Evolutionary conservation across 1,140 invertebrate species (phyloP).

Genomic region (Drosophila pallidifrons): DNA sequence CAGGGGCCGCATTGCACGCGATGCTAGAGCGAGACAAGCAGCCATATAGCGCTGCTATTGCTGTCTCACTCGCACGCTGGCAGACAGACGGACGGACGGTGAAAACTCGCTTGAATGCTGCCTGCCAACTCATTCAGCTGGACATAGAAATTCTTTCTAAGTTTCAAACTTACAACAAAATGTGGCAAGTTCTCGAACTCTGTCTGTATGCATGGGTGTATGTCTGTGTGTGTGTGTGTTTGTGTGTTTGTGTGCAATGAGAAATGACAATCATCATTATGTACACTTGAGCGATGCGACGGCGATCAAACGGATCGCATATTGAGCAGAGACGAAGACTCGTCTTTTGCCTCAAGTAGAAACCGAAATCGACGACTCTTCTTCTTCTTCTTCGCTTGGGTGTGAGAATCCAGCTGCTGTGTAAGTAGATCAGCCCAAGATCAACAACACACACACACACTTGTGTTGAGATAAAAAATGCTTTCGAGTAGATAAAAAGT

Average conservation of each 20-base stretch:
- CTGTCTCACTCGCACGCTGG: slow-evolving; percentile 4
- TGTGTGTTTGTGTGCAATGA: slow-evolving; percentile 55
- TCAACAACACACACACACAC: slow-evolving; percentile 11
- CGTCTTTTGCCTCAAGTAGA: slow-evolving; percentile 43
- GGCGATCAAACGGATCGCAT: slow-evolving; percentile 29
- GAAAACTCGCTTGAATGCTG: slow-evolving; percentile 7
- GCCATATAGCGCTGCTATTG: slow-evolving; percentile 1
- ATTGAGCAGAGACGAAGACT: slow-evolving; percentile 13
- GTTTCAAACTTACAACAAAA: slow-evolving; percentile 44
- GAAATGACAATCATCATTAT: slow-evolving; percentile 81
- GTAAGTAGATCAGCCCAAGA: slow-evolving; percentile 46
- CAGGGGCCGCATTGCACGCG: slow-evolving; percentile 44
- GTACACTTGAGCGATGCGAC: slow-evolving; percentile 48
- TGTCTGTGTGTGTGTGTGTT: slow-evolving; percentile 6
- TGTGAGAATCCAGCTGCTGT: slow-evolving; percentile 34
- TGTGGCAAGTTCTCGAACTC: slow-evolving; percentile 38
- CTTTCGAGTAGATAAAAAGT: neutral
- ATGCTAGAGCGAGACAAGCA: slow-evolving; percentile 45
- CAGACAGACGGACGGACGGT: neutral
- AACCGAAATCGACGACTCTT: slow-evolving; percentile 59
- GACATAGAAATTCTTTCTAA: slow-evolving; percentile 57
- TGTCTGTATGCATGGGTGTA: neutral
- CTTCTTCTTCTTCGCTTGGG: slow-evolving; percentile 6
- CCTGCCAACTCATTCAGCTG: slow-evolving; percentile 32
- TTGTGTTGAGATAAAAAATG: neutral